Evolutionary conservation across 2,888 invertebrate species (phyloP), one percentile per base, ranked within the genome.

Genomic region (Dimorphilus gyrociliatus): DNA sequence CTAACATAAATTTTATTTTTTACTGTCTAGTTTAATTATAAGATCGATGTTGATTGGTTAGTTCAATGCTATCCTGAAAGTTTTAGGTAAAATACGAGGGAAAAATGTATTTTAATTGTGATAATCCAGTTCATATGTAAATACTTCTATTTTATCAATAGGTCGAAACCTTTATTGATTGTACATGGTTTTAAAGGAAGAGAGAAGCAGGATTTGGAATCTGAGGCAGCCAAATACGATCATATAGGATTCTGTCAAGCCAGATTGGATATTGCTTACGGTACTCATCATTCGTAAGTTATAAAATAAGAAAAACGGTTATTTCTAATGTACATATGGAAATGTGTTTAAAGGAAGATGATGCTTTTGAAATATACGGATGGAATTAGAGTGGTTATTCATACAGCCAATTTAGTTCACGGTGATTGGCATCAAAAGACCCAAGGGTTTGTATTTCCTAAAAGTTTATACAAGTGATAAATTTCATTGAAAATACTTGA

Each of bases 361-460:
- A 82, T 84, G 70, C 55, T 92, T 1, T 67, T 90, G 0, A 72
- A 75, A 28, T 88, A 88, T 50, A 75, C 85, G 47, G 39, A 39
- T 28, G 80, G 81, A 0, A 63, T 90, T 30, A 67, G 88, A 8
- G 74, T 92, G 4, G 76, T 86, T 0, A 72, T 92, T 19, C 81
- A 81, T 1, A 90, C 90, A 0, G 85, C 90, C 0, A 94, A 94
- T 66, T 67, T 92, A 3, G 79, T 88, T 44, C 69, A 75, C 16
- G 76, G 78, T 39, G 92, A 94, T 61, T 94, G 92, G 92, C 74
- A 79, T 48, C 80, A 88, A 57, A 74, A 86, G 45, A 84, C 86
- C 1, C 90, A 94, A 62, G 86, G 86, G 73, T 80, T 56, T 25
- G 37, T 7, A 21, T 8, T n/a, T 10, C 21, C 8, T 8, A 10